A percentile compares a stretch with the other conserved stretches of the same genome.
phyloP scores from a whole-genome alignment of 1,140 invertebrate genomes.

The Solenopsis invicta region DNA sequence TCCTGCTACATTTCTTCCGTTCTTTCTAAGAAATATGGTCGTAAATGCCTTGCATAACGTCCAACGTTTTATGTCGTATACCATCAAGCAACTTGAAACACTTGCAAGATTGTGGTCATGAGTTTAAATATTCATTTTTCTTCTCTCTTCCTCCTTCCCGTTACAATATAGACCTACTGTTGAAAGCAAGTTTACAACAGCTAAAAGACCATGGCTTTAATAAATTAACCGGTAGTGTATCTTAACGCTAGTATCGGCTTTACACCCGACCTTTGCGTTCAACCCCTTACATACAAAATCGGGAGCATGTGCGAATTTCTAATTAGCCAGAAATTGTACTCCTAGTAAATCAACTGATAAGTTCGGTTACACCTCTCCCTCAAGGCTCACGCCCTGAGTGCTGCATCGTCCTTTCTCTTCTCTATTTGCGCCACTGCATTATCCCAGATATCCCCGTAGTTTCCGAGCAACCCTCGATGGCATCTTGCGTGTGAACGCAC shows the following conservation, averaged over 20 bases:
- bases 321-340: background rate
- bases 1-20: conserved; percentile 21
- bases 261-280: conserved; percentile 5
- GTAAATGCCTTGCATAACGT: conserved; percentile 4
- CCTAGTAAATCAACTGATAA: background rate
- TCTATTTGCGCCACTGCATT: background rate
- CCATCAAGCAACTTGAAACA: conserved; percentile 26
- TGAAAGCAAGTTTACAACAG: conserved; percentile 16
- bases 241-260: background rate
- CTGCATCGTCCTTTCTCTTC: background rate
- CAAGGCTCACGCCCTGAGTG: background rate
- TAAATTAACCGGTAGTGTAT: conserved; percentile 4
- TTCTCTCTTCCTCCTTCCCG: background rate
- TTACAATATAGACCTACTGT: background rate
- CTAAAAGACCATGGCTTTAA: conserved; percentile 1
- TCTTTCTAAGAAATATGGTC: background rate
- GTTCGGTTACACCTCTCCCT: background rate
- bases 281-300: conserved; percentile 12
- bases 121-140: conserved; percentile 18
- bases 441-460: conserved; percentile 7
- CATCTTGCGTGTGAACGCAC: conserved; percentile 44
- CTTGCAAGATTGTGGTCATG: background rate
- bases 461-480: background rate
- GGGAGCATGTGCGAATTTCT: conserved; percentile 16
- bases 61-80: conserved; percentile 17